These are phyloP conservation scores for Lerista edwardsae DNA, from an alignment of 2,797 vertebrate species.

Conservation along the genomic window DNA sequence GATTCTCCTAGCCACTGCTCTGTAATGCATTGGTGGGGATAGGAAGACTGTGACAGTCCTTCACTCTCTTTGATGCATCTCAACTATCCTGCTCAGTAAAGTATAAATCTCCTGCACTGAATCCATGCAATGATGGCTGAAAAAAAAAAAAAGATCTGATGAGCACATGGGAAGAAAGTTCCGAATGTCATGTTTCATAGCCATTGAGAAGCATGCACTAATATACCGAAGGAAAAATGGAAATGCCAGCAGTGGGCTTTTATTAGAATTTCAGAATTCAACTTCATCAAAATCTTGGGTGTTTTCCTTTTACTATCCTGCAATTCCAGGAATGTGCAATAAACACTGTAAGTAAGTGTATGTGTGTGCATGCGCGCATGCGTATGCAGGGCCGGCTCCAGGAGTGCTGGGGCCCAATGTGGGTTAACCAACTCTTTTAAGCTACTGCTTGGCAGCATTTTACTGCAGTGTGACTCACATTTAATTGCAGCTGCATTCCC, in stretches of 20 bases:
- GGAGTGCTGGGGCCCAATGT: no score
- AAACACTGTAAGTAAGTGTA: background rate
- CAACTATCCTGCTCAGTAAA: background rate
- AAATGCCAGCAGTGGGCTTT: background rate
- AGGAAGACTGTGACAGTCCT: background rate
- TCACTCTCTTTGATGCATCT: background rate
- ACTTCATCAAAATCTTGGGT: background rate
- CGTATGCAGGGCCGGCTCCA: no score
- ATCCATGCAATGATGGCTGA: background rate
- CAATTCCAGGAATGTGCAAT: background rate
- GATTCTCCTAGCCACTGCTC: no score
- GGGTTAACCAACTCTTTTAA: no score
- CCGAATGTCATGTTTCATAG: background rate
- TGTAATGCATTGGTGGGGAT: no score
- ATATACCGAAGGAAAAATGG: background rate
- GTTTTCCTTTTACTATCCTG: background rate
- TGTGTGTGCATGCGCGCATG: background rate
- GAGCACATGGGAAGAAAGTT: background rate
- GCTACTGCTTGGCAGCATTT: conserved; percentile 57
- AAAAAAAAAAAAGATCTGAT: background rate
- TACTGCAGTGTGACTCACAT: conserved; percentile 67
- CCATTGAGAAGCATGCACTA: background rate
- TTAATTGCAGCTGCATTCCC: conserved; percentile 69
- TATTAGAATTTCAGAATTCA: background rate
- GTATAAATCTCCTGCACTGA: background rate